Percentiles rank a stretch among this genome's conserved stretches.
phyloP scores from a whole-genome alignment of 2,113 vertebrate species.

The Pterocles burchelli region DNA sequence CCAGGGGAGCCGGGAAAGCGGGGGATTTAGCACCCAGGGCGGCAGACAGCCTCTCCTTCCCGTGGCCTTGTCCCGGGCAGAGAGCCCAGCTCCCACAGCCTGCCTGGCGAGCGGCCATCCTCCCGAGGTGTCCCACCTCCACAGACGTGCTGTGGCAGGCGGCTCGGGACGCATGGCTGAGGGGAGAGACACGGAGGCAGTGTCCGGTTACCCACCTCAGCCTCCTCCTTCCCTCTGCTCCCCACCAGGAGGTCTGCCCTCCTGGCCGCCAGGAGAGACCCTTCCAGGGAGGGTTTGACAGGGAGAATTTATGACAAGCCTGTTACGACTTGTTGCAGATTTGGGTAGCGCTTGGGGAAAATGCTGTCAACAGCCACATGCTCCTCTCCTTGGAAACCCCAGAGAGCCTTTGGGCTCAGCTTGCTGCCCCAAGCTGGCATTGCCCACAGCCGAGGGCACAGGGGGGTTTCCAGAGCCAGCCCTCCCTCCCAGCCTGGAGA shows the following conservation, averaged over 20 bases:
- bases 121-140: conserved; percentile 55
- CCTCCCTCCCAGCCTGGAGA: fast-evolving
- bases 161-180: background rate
- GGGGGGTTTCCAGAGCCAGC: background rate
- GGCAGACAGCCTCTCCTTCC: background rate
- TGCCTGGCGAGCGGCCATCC: conserved; percentile 33
- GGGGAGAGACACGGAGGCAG: background rate
- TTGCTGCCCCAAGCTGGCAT: background rate
- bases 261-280: background rate
- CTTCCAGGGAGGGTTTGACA: background rate
- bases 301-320: background rate
- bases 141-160: conserved; percentile 46
- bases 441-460: background rate
- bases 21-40: background rate
- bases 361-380: background rate
- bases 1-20: background rate
- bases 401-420: background rate
- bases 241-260: background rate
- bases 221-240: background rate
- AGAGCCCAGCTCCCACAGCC: conserved; percentile 12
- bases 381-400: background rate
- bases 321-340: background rate
- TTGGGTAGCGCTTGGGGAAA: background rate
- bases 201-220: background rate
- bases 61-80: background rate